Percentiles rank a stretch among this genome's conserved stretches.
These are phyloP conservation scores for Sebastes trivittatus DNA, from an alignment of 2,797 vertebrate species.

Conservation along the genomic window DNA sequence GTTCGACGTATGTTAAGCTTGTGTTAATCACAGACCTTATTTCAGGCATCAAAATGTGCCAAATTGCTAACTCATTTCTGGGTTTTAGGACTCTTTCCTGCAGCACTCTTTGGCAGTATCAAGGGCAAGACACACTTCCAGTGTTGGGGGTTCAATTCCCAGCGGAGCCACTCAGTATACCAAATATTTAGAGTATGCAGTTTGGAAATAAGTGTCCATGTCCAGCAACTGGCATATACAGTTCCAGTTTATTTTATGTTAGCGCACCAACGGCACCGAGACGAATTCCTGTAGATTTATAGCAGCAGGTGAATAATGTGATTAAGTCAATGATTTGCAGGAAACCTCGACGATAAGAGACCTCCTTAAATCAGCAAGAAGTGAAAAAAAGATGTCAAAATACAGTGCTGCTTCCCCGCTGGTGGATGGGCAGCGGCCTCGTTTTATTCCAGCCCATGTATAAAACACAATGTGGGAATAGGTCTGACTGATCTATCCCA, in stretches of 20 bases:
- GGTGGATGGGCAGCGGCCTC: slow-evolving; percentile 50
- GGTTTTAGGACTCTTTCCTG: no score
- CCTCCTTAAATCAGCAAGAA: slow-evolving; percentile 57
- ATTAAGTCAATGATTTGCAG: slow-evolving; percentile 49
- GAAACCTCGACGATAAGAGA: slow-evolving; percentile 27
- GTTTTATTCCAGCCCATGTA: slow-evolving; percentile 87
- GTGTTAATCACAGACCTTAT: no score
- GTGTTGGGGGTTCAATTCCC: not conserved
- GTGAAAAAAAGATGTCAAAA: slow-evolving; percentile 37
- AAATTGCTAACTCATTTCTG: no score
- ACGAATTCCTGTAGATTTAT: slow-evolving; percentile 15
- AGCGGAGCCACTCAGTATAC: not conserved
- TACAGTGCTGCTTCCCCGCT: slow-evolving; percentile 16
- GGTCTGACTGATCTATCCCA: slow-evolving; percentile 93
- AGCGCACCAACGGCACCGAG: not conserved
- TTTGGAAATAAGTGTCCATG: not conserved
- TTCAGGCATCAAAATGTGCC: no score
- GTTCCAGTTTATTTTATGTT: not conserved
- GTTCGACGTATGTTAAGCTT: no score
- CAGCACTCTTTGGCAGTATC: no score
- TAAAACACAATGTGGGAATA: slow-evolving; percentile 94
- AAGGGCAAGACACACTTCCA: not conserved
- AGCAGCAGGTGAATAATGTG: slow-evolving; percentile 50
- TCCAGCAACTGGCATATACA: not conserved
- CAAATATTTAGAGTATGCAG: not conserved